These are phyloP conservation scores for Cebus imitator DNA, from an alignment of 2,113 vertebrate species.

Conservation along the genomic window DNA sequence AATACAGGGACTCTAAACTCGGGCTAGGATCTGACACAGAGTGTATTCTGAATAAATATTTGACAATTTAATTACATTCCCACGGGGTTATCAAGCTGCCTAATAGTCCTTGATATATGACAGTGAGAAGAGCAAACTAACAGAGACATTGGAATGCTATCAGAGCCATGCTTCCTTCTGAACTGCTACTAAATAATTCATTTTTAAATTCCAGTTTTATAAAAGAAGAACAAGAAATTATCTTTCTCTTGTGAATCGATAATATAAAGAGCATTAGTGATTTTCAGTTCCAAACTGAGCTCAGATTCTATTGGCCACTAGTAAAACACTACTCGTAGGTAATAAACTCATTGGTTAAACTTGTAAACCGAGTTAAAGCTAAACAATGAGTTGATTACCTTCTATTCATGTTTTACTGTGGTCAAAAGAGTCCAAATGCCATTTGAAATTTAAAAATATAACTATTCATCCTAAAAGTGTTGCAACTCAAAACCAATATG, in stretches of 20 bases:
- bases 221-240: background rate
- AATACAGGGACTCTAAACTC: background rate
- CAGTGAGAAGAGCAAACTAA: background rate
- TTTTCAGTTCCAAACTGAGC: background rate
- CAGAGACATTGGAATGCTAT: background rate
- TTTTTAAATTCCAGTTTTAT: background rate
- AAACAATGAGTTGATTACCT: background rate
- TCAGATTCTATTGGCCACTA: background rate
- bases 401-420: background rate
- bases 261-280: background rate
- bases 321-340: background rate
- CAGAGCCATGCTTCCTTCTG: background rate
- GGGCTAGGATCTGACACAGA: background rate
- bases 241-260: background rate
- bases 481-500: background rate
- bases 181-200: background rate
- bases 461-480: background rate
- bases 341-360: background rate
- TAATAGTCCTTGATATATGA: background rate
- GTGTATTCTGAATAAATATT: constrained; percentile 20
- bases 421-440: background rate
- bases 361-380: background rate
- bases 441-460: background rate
- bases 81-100: background rate
- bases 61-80: constrained; percentile 10